Evolutionary conservation across 2,888 invertebrate species (phyloP).

Genomic region (Empis livida): DNA sequence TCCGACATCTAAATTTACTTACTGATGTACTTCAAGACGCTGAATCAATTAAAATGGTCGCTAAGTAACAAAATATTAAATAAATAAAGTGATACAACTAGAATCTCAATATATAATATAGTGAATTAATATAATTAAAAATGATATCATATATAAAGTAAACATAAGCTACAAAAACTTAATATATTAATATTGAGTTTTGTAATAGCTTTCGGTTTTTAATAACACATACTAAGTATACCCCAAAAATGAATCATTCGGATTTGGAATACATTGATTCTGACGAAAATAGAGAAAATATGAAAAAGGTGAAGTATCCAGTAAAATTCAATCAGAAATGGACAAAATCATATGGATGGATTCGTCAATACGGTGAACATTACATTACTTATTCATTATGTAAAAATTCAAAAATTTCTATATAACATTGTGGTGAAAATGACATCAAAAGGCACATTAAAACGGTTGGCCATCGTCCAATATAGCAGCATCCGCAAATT

Average conservation of each 20-base stretch:
- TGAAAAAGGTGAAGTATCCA: too few species aligned
- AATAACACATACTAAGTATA: background rate
- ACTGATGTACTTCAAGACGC: too few species aligned
- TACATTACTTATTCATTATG: background rate
- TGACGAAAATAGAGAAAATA: too few species aligned
- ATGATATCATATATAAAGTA: too few species aligned
- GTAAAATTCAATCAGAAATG: too few species aligned
- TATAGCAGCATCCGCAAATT: background rate
- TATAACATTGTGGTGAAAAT: slow-evolving; percentile 1
- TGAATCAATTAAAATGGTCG: too few species aligned
- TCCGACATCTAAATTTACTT: too few species aligned
- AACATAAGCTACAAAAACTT: background rate
- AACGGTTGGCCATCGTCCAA: background rate
- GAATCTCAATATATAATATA: too few species aligned
- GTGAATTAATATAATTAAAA: too few species aligned
- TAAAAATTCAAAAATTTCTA: slow-evolving; percentile 2
- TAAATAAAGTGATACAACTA: too few species aligned
- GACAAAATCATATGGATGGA: background rate
- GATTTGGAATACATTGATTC: background rate
- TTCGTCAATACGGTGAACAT: background rate
- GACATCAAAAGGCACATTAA: background rate
- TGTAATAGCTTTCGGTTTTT: background rate
- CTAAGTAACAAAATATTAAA: too few species aligned
- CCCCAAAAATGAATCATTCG: background rate
- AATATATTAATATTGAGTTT: background rate